Base-by-base conservation (phyloP, 1,140 invertebrate species). In the Drusus annulatus region DNA sequence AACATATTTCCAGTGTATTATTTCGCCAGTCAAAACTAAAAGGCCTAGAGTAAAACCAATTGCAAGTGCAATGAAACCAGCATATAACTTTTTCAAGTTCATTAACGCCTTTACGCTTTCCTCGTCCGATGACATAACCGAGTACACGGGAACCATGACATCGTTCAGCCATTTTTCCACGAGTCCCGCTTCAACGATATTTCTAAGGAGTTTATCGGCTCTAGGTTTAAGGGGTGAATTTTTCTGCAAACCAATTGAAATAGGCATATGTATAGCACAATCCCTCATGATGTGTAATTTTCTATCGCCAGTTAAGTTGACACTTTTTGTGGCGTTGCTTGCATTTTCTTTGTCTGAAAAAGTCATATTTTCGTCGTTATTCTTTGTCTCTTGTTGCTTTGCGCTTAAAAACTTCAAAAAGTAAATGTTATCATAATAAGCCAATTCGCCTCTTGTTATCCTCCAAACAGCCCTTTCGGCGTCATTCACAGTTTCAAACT, bases 361-460 rank as follows among this genome's bases (percentile, higher is more conserved):
- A 25, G 56, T 76, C n/a, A 52, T 82, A 5, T 51, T 85, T 87
- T 16, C 19, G 16, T 63, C 16, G 15, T 65, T 63, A 36, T 76
- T 31, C 15, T 10, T 45, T 60, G 85, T 86, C 60, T 83, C 80
- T 84, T 93, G 92, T 13, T 90, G 86, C 74, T 89, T 91, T 0
- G 93, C 91, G 45, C 92, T 90, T 1, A 93, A 86, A 83, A 93
- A 90, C 78, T 93, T 92, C 15, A 96, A 85, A 83, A 92, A 93
- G 85, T 94, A 92, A n/a, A 92, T 89, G 85, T 95, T 96, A 84
- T 96, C 95, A 84, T 95, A 97, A 82, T 95, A 95, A 8, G 94
- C 94, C 81, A 94, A 94, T 16, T 88, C 86, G 51, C 95, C 95
- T 84, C 91, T 88, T 0, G 93, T 91, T 2, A 96, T 93, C 84